Base-by-base conservation (phyloP, 2,888 invertebrate species). In the Chesias legatella region DNA sequence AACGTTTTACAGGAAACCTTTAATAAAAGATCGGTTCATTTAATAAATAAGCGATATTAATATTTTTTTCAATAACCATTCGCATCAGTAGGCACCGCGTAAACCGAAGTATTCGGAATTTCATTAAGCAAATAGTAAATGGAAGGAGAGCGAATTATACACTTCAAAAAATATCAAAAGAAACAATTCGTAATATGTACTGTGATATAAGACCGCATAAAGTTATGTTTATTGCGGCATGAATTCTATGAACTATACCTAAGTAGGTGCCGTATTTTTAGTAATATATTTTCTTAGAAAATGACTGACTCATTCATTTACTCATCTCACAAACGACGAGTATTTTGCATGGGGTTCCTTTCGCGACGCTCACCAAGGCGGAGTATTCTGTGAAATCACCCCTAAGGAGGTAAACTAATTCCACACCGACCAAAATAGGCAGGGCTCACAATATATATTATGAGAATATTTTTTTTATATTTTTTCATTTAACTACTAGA, bases 111-210 rank as follows among this genome's bases (percentile, higher is more conserved):
- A 73, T 75, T 67, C 61, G 71, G 74, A 79, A 80, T 80, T 81
- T 80, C 72, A 79, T 81, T 79, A 79, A 74, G 66, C 67, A 53
- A 57, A 72, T 73, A 73, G 66, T 75, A 76, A 82, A 80, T 79
- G 75, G 59, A 72, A 76, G 65, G 78, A 74, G 74, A 67, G 65
- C 54, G 67, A 75, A 81, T 84, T 83, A 79, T 56, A 79, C 81
- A 79, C 79, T 80, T 48, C 76, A 69, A 71, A 69, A 73, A 70
- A 66, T 78, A 73, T 76, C 74, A 79, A 82, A 82, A 75, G 76
- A 70, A 65, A 67, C 70, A 58, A 66, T 63, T 69, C 62, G 61
- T 61, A 75, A 73, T 73, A 76, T 73, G 77, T 78, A 75, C 74
- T 74, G 70, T 68, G 63, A 65, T 75, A 63, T 71, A 74, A 77